Percentiles rank a stretch among this genome's conserved stretches.
Conservation (phyloP, 2,888 invertebrate species). For the Ichneumoninae sp. region DNA sequence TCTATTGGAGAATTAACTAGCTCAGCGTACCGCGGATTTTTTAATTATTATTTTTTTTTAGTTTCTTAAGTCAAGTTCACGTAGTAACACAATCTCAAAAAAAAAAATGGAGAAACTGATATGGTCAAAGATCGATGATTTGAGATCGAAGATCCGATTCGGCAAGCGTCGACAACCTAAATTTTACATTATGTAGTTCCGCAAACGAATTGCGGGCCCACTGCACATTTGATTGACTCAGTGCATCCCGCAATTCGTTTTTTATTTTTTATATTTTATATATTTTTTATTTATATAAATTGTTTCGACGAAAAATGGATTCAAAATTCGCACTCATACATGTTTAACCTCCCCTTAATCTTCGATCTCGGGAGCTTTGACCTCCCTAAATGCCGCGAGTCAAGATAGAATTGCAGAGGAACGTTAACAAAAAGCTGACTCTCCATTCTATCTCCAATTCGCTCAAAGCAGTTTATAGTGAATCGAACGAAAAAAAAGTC, state of each 20-base stretch:
- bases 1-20: not conserved
- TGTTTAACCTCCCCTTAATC: conserved; percentile 8
- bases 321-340: no score
- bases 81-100: no score
- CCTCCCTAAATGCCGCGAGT: not conserved
- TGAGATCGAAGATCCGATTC: no score
- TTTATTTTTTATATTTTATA: no score
- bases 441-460: not conserved
- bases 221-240: no score
- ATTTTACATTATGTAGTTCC: conserved; percentile 56
- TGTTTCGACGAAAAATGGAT: no score
- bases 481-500: not conserved
- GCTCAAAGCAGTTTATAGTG: not conserved
- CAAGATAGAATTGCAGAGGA: not conserved
- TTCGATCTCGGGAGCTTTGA: not conserved
- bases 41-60: not conserved
- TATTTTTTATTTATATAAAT: no score
- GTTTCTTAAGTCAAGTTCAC: no score
- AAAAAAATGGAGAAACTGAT: no score
- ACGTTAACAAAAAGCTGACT: not conserved
- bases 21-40: not conserved
- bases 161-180: conserved; percentile 60
- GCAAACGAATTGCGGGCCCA: not conserved
- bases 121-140: no score
- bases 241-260: no score